These are phyloP conservation scores for Phortica okadai DNA, from an alignment of 2,888 invertebrate species.

Conservation along the genomic window DNA sequence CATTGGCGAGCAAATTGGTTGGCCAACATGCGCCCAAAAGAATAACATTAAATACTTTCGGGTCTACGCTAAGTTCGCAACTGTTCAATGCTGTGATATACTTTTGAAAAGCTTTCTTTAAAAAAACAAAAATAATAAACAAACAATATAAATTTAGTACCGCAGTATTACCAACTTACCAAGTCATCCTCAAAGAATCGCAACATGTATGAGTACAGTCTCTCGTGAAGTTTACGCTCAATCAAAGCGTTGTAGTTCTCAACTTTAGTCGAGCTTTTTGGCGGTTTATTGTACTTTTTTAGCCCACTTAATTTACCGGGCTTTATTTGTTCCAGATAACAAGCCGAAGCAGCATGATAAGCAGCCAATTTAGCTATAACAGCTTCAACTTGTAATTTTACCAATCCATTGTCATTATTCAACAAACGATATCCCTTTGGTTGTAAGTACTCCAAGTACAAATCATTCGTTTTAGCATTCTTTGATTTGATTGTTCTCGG, in stretches of 20 bases:
- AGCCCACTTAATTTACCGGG: conserved; percentile 38
- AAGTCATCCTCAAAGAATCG: conserved; percentile 59
- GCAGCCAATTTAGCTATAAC: conserved; percentile 65
- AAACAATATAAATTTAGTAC: neutral
- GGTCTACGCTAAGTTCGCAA: conserved; percentile 35
- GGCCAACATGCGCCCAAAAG: conserved; percentile 65
- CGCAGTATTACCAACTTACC: conserved; percentile 48
- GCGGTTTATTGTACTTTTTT: conserved; percentile 25
- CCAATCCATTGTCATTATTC: conserved; percentile 60
- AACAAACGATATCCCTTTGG: conserved; percentile 54
- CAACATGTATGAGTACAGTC: conserved; percentile 50
- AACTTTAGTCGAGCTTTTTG: neutral
- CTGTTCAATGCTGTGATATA: conserved; percentile 24
- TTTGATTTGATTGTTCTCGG: conserved; percentile 46
- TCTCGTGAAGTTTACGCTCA: conserved; percentile 53
- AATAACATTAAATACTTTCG: conserved; percentile 58
- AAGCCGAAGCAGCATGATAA: conserved; percentile 70
- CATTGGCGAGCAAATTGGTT: conserved; percentile 63
- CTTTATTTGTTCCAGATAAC: conserved; percentile 46
- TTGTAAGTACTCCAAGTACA: conserved; percentile 64
- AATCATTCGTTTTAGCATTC: conserved; percentile 32
- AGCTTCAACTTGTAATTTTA: conserved; percentile 54
- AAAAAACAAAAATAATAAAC: neutral
- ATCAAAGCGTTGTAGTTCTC: conserved; percentile 37
- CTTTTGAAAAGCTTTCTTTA: conserved; percentile 55